Conservation (phyloP, 2,888 invertebrate species). For the Xestia c-nigrum region DNA sequence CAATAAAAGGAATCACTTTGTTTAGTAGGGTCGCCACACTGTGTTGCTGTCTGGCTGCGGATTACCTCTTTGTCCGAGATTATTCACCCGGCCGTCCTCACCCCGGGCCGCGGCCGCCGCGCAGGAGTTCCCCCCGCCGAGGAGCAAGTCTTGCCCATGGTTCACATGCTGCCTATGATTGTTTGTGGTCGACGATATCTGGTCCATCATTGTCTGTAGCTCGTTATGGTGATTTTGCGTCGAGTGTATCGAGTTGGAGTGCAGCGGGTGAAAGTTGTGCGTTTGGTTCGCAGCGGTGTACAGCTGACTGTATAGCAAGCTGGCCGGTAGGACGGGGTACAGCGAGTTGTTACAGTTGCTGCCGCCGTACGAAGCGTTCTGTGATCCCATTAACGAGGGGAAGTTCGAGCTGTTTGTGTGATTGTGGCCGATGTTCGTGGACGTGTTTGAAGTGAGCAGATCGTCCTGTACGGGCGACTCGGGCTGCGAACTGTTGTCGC, state of each 20-base stretch:
- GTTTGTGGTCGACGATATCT: conserved; percentile 92
- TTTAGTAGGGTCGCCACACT: conserved; percentile 95
- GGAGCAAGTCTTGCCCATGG: conserved; percentile 87
- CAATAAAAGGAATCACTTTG: conserved; percentile 73
- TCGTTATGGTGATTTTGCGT: conserved; percentile 93
- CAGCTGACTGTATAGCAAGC: conserved; percentile 95
- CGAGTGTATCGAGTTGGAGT: conserved; percentile 92
- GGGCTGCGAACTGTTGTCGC: conserved; percentile 95
- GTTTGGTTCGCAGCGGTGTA: conserved; percentile 95
- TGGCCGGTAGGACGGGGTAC: conserved; percentile 95
- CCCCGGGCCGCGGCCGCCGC: conserved; percentile 90
- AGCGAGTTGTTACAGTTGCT: conserved; percentile 93
- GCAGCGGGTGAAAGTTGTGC: conserved; percentile 93
- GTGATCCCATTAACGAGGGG: conserved; percentile 91
- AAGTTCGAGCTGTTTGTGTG: conserved; percentile 92
- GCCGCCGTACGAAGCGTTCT: conserved; percentile 90
- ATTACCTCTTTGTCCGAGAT: conserved; percentile 90
- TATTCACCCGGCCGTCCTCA: conserved; percentile 90
- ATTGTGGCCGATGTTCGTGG: conserved; percentile 91
- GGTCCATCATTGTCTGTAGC: conserved; percentile 94
- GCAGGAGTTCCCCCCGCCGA: conserved; percentile 91
- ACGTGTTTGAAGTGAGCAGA: conserved; percentile 91
- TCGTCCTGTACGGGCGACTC: conserved; percentile 96
- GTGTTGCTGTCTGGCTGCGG: conserved; percentile 92
- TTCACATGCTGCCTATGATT: conserved; percentile 88